Evolutionary conservation across 2,797 vertebrate genomes (phyloP).

Genomic region (Vespertilio murinus): DNA sequence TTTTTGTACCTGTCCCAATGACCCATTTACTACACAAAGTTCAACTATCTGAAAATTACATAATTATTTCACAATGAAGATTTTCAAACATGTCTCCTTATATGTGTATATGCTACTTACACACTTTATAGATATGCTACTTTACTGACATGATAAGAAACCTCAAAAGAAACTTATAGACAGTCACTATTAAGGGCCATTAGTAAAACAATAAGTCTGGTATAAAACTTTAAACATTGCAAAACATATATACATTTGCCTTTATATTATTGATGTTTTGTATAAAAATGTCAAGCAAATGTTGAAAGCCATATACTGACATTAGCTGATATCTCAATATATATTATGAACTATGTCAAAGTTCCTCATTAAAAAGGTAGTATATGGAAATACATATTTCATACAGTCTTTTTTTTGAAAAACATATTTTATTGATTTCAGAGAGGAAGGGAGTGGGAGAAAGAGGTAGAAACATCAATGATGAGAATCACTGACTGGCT

Average conservation of each 20-base stretch:
- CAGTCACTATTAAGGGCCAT: background rate
- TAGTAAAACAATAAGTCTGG: background rate
- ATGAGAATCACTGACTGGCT: no score
- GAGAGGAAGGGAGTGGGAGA: no score
- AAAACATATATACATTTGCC: background rate
- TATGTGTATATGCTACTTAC: background rate
- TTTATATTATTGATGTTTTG: background rate
- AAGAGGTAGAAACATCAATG: no score
- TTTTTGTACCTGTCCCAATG: background rate
- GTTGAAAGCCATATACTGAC: background rate
- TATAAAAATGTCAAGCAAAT: background rate
- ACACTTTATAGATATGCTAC: background rate
- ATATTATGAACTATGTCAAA: background rate
- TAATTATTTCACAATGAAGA: background rate
- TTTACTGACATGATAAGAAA: background rate
- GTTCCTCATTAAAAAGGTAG: constrained; percentile 27
- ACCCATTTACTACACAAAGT: background rate
- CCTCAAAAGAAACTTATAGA: background rate
- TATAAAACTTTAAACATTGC: background rate
- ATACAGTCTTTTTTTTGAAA: background rate
- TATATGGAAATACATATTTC: background rate
- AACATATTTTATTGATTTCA: no score
- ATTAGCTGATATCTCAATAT: background rate
- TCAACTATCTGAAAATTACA: background rate
- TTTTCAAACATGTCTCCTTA: background rate